phyloP scores from a whole-genome alignment of 2,113 vertebrate genomes.

The Balaenoptera acutorostrata region DNA sequence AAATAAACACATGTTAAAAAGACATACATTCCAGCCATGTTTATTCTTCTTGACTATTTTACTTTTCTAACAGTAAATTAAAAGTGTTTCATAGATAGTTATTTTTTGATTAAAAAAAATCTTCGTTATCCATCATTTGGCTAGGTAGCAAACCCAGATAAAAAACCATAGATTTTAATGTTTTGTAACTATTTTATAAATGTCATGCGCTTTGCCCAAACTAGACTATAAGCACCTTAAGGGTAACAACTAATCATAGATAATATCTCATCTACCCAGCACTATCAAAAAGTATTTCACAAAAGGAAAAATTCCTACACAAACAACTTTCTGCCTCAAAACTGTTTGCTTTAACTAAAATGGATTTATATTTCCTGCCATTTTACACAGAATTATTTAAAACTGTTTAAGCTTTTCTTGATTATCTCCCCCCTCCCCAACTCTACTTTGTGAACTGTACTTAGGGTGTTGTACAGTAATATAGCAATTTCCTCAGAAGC shows the following conservation, averaged over 20 bases:
- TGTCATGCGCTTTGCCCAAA: not conserved
- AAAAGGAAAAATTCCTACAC: constrained; percentile 20
- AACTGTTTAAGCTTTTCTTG: not conserved
- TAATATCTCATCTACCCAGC: not conserved
- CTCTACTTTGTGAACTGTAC: not conserved
- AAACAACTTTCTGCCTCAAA: not conserved
- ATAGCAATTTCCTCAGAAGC: not conserved
- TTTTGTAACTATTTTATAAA: not conserved
- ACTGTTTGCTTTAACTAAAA: constrained; percentile 15
- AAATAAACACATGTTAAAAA: not conserved
- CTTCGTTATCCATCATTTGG: not conserved
- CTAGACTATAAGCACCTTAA: not conserved
- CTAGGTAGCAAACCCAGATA: not conserved
- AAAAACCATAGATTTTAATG: not conserved
- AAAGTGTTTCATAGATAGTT: not conserved
- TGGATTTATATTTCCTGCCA: not conserved
- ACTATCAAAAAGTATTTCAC: not conserved
- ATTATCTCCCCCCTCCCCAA: not conserved
- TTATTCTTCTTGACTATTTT: not conserved
- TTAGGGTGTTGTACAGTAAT: not conserved
- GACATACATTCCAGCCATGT: not conserved
- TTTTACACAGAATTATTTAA: not conserved
- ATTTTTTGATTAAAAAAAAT: not conserved
- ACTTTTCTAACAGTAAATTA: not conserved
- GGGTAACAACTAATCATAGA: not conserved